A percentile compares a stretch with the other conserved stretches of the same genome.
phyloP scores from a whole-genome alignment of 1,140 invertebrate species.

The roundworm (Caenorhabditis elegans) region DNA sequence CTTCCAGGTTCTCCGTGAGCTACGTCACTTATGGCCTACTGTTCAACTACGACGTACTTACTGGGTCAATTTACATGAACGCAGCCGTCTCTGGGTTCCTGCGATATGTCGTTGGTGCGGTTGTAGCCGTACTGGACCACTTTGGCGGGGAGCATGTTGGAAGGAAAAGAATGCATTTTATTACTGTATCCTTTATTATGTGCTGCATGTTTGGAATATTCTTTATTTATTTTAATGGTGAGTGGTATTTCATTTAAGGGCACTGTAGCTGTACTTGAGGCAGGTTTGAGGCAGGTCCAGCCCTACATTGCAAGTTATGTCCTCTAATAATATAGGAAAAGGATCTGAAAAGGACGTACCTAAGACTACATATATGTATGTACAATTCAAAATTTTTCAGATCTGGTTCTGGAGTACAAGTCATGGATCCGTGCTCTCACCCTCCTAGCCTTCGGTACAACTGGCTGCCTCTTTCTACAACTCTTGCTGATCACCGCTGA shows the following conservation, averaged over 20 bases:
- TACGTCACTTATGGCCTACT: conserved; percentile 38
- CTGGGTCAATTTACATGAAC: conserved; percentile 37
- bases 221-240: background rate
- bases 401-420: conserved; percentile 1
- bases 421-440: conserved; percentile 8
- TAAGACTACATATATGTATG: too few species aligned
- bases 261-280: background rate
- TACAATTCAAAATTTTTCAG: background rate
- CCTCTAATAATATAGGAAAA: too few species aligned
- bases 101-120: conserved; percentile 33
- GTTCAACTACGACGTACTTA: conserved; percentile 32
- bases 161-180: conserved; percentile 24
- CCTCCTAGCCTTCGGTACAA: conserved; percentile 36
- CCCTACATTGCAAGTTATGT: too few species aligned
- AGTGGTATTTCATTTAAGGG: too few species aligned
- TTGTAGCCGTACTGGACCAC: conserved; percentile 25
- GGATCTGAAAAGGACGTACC: too few species aligned
- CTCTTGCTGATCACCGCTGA: conserved; percentile 19
- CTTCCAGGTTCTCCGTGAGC: conserved; percentile 21
- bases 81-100: conserved; percentile 33
- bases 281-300: too few species aligned
- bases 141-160: conserved; percentile 27
- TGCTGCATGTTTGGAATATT: conserved; percentile 22
- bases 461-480: conserved; percentile 36
- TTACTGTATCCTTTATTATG: conserved; percentile 19